A percentile compares a stretch with the other conserved stretches of the same genome.
phyloP scores from a whole-genome alignment of 2,113 vertebrate species.

The Platysternon megacephalum region DNA sequence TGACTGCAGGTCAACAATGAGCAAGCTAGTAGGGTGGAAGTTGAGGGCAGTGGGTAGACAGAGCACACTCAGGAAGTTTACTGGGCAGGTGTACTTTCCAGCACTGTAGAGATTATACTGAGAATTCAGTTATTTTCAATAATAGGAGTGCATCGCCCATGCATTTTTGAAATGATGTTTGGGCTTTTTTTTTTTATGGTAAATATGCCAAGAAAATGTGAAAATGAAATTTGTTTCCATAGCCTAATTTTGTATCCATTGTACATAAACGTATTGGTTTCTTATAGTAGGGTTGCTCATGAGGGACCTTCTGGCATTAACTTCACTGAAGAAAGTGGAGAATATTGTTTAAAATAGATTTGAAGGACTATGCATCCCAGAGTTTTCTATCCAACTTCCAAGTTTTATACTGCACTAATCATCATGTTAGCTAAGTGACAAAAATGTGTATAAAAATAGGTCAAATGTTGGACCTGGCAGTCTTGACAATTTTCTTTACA shows the following conservation, averaged over 20 bases:
- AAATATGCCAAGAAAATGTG: neutral
- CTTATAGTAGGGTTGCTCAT: neutral
- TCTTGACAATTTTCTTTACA: neutral
- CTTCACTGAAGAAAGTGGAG: constrained; percentile 18
- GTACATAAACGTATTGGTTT: fast-evolving
- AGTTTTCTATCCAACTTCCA: neutral
- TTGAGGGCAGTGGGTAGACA: too few relatives aligned
- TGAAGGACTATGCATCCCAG: neutral
- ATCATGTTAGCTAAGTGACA: neutral
- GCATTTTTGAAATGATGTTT: neutral
- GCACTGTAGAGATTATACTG: neutral
- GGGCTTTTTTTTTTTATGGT: neutral
- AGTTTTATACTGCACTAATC: neutral
- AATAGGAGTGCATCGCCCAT: neutral
- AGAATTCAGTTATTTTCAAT: neutral
- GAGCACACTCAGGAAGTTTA: too few relatives aligned
- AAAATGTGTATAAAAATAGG: neutral
- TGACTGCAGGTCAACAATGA: too few relatives aligned
- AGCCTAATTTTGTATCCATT: neutral
- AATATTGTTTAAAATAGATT: neutral
- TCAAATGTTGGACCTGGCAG: neutral
- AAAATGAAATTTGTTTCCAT: neutral
- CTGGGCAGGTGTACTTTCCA: too few relatives aligned
- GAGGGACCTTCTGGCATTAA: neutral
- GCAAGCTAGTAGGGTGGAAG: too few relatives aligned